These are phyloP conservation scores for Trachelus stipa DNA, from an alignment of 2,888 invertebrate species.

Conservation along the genomic window DNA sequence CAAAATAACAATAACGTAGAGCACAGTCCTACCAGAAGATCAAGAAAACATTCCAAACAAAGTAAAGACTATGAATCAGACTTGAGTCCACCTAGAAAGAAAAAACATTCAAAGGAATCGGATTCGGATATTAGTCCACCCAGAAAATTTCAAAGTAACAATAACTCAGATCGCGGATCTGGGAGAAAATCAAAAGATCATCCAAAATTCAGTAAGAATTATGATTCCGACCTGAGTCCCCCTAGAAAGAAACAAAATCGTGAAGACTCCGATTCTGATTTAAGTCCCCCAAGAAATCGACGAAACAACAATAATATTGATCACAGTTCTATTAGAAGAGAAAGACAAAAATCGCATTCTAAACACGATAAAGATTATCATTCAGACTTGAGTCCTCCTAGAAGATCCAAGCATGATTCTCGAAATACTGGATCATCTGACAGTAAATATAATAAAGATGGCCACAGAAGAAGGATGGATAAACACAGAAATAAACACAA, in stretches of 20 bases:
- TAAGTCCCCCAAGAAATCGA: slow-evolving; percentile 43
- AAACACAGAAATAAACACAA: slow-evolving; percentile 21
- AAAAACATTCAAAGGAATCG: slow-evolving; percentile 26
- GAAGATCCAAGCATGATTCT: slow-evolving; percentile 38
- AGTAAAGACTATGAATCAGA: slow-evolving; percentile 32
- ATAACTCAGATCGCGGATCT: background rate
- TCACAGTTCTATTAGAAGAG: slow-evolving; percentile 18
- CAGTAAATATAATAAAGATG: background rate
- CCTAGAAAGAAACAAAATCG: slow-evolving; percentile 24
- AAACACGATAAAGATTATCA: slow-evolving; percentile 20
- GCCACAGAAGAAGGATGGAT: background rate
- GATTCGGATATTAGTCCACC: slow-evolving; percentile 39
- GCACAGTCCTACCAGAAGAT: slow-evolving; percentile 29
- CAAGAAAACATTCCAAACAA: slow-evolving; percentile 45
- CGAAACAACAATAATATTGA: slow-evolving; percentile 21
- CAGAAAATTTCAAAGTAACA: slow-evolving; percentile 28
- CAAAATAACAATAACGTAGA: slow-evolving; percentile 20
- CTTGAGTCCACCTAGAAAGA: slow-evolving; percentile 53
- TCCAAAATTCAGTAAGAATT: background rate
- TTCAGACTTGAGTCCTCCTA: slow-evolving; percentile 51
- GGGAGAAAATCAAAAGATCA: slow-evolving; percentile 11
- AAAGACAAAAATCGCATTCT: slow-evolving; percentile 3
- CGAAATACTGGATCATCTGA: slow-evolving; percentile 1
- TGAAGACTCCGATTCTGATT: slow-evolving; percentile 37
- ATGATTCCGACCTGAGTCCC: slow-evolving; percentile 30